A percentile compares a stretch with the other conserved stretches of the same genome.
Conservation (phyloP, 2,113 vertebrate genomes). For the Agelaius phoeniceus region DNA sequence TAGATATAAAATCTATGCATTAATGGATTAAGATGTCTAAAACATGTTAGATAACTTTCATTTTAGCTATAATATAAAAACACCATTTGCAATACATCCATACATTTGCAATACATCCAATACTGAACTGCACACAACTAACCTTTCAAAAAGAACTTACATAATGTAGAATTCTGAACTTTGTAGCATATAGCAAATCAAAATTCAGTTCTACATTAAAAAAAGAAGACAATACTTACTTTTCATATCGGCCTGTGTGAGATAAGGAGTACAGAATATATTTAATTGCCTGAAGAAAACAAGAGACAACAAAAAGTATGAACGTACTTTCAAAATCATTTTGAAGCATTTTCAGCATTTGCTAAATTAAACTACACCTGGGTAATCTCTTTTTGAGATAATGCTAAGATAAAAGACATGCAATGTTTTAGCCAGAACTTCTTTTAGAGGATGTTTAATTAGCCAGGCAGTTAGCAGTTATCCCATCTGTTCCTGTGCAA, state of each 20-base stretch:
- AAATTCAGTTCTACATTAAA: neutral
- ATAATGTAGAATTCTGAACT: neutral
- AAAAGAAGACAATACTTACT: conserved; percentile 43
- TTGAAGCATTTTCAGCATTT: neutral
- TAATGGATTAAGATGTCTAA: neutral
- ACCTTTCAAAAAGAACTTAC: neutral
- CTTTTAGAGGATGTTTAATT: conserved; percentile 26
- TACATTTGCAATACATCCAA: neutral
- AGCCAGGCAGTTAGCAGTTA: conserved; percentile 23
- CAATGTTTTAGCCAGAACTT: neutral
- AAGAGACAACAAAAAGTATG: neutral
- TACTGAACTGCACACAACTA: neutral
- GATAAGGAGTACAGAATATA: conserved; percentile 42
- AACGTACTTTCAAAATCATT: neutral
- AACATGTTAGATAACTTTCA: neutral
- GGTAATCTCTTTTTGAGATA: neutral
- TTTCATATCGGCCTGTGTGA: conserved; percentile 41
- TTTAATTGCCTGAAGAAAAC: conserved; percentile 67
- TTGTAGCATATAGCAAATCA: neutral
- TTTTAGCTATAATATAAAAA: neutral
- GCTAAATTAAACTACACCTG: neutral
- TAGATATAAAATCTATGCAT: neutral
- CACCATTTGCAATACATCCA: neutral
- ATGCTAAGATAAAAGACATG: neutral
- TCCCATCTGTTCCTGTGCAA: conserved; percentile 43